phyloP scores from a whole-genome alignment of 2,888 invertebrate genomes.

The Ichneumoninae sp. region DNA sequence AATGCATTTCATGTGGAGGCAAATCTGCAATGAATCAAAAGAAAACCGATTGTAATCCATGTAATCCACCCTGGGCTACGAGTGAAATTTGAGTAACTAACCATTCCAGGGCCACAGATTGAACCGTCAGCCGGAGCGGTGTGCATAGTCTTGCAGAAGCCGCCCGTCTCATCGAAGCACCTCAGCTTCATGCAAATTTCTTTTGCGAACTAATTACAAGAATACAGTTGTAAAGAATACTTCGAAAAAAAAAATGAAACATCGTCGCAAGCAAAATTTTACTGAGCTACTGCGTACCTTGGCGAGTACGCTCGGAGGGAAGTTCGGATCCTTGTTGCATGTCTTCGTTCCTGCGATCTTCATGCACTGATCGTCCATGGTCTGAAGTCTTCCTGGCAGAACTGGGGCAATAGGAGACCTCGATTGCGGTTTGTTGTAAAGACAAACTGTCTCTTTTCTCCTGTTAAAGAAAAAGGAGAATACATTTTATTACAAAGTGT shows the following conservation, averaged over 20 bases:
- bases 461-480: constrained; percentile 21
- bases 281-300: neutral
- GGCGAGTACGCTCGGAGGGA: neutral
- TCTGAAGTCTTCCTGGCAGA: constrained; percentile 51
- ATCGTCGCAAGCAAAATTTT: no score
- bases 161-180: no score
- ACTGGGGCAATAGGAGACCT: constrained; percentile 12
- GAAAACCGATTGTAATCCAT: neutral
- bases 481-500: neutral
- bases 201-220: no score
- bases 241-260: neutral
- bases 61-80: no score
- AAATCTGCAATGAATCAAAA: neutral
- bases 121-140: no score
- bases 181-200: no score
- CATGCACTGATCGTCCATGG: constrained; percentile 55
- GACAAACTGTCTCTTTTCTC: neutral
- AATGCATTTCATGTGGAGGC: neutral
- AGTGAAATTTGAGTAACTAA: no score
- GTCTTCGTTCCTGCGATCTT: constrained; percentile 48
- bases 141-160: no score
- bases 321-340: neutral
- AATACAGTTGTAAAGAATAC: no score
- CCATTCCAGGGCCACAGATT: no score
- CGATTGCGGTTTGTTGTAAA: constrained; percentile 37